These are phyloP conservation scores for Entosphenus tridentatus DNA, from an alignment of 2,113 vertebrate species.

Conservation along the genomic window DNA sequence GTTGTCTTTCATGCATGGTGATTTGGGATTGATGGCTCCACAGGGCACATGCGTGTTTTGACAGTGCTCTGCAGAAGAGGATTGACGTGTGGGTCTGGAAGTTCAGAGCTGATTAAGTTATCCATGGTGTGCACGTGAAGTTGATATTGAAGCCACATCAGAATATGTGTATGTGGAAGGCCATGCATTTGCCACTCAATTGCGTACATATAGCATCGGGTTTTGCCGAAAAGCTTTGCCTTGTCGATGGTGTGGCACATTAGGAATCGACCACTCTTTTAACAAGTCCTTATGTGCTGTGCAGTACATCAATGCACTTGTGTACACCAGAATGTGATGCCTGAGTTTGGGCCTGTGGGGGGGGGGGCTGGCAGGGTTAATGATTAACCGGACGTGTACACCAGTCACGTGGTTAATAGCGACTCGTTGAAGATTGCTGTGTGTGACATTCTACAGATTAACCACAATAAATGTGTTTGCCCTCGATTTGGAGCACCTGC, in stretches of 20 bases:
- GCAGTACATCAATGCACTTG: no score
- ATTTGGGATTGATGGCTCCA: slow-evolving; percentile 5
- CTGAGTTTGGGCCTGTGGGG: no score
- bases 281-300: no score
- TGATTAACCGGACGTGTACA: no score
- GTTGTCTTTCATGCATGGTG: slow-evolving; percentile 2
- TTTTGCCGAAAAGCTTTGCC: background rate
- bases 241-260: background rate
- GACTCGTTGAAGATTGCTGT: no score
- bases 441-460: no score
- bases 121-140: background rate
- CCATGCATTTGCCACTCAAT: slow-evolving; percentile 1
- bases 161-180: background rate
- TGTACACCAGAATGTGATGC: no score
- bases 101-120: background rate
- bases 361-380: no score
- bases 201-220: background rate
- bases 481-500: no score
- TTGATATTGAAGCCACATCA: background rate
- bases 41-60: background rate
- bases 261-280: no score
- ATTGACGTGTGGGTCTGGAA: background rate
- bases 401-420: no score
- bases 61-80: slow-evolving; percentile 3
- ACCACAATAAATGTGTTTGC: no score